These are phyloP conservation scores for Ceraclea dissimilis DNA, from an alignment of 2,888 invertebrate genomes.

Conservation along the genomic window DNA sequence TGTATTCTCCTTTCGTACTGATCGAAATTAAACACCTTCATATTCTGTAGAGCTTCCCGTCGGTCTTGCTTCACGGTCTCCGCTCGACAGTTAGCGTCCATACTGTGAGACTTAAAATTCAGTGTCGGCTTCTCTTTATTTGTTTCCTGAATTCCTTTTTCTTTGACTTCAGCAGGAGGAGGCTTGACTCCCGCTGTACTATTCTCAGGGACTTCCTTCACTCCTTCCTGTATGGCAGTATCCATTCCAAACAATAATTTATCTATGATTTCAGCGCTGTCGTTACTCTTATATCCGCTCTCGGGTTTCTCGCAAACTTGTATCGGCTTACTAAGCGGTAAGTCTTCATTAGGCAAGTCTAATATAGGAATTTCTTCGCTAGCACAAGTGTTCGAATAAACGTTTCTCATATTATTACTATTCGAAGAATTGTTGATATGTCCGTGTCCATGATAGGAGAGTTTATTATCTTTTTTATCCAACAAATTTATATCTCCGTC, in stretches of 20 bases:
- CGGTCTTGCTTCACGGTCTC: conserved; percentile 8
- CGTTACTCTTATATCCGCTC: conserved; percentile 25
- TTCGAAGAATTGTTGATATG: conserved; percentile 34
- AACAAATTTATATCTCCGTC: conserved; percentile 28
- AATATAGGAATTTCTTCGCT: conserved; percentile 17
- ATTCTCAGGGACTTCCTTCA: neutral
- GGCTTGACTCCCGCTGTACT: neutral
- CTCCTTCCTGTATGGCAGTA: conserved; percentile 12
- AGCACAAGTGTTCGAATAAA: conserved; percentile 3
- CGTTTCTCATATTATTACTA: conserved; percentile 1
- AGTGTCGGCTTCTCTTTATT: neutral
- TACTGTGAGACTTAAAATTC: conserved; percentile 2
- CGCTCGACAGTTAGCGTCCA: conserved; percentile 2
- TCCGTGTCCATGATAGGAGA: conserved; percentile 40
- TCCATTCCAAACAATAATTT: conserved; percentile 22
- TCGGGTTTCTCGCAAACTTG: conserved; percentile 24
- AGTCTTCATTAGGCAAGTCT: conserved; percentile 24
- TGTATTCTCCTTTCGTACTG: conserved; percentile 42
- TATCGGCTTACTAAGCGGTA: conserved; percentile 19
- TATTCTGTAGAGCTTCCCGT: conserved; percentile 15
- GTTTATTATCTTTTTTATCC: conserved; percentile 34
- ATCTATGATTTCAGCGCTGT: conserved; percentile 25
- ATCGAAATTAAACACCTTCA: conserved; percentile 48
- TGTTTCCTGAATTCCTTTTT: neutral
- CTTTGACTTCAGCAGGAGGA: neutral